These are phyloP conservation scores for Zapornia atra DNA, from an alignment of 2,113 vertebrate genomes.

Conservation along the genomic window DNA sequence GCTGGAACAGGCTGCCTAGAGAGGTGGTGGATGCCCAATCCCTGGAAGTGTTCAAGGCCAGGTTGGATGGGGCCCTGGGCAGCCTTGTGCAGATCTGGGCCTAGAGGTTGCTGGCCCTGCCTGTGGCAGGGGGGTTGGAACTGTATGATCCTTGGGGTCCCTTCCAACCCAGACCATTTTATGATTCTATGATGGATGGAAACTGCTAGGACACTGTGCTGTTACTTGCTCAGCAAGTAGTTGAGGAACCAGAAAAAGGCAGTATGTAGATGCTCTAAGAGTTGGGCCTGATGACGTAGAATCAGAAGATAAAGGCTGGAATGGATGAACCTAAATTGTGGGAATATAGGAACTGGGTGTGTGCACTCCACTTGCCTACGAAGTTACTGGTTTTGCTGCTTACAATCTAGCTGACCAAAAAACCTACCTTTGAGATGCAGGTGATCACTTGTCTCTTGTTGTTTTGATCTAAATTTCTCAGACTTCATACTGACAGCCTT, in stretches of 20 bases:
- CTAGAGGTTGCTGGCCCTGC: too few species aligned
- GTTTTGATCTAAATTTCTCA: not conserved
- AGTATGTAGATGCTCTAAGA: not conserved
- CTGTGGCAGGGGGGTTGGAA: too few species aligned
- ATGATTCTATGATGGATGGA: not conserved
- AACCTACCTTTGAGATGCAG: not conserved
- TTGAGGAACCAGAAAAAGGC: not conserved
- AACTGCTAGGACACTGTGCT: not conserved
- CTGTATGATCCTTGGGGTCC: too few species aligned
- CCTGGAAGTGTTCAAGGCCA: too few species aligned
- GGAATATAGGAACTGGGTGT: not conserved
- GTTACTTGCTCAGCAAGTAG: not conserved
- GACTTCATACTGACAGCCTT: not conserved
- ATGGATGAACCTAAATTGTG: not conserved
- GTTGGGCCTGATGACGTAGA: not conserved
- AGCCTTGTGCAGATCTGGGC: too few species aligned
- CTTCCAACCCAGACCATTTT: too few species aligned
- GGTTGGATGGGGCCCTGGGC: too few species aligned
- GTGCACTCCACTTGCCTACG: not conserved
- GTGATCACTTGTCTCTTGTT: not conserved
- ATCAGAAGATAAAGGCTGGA: not conserved
- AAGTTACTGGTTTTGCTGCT: not conserved
- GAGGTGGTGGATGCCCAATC: too few species aligned
- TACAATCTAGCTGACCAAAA: not conserved
- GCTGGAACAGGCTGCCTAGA: too few species aligned